Base-by-base conservation (phyloP, 1,140 invertebrate genomes). In the Euschistus heros region DNA sequence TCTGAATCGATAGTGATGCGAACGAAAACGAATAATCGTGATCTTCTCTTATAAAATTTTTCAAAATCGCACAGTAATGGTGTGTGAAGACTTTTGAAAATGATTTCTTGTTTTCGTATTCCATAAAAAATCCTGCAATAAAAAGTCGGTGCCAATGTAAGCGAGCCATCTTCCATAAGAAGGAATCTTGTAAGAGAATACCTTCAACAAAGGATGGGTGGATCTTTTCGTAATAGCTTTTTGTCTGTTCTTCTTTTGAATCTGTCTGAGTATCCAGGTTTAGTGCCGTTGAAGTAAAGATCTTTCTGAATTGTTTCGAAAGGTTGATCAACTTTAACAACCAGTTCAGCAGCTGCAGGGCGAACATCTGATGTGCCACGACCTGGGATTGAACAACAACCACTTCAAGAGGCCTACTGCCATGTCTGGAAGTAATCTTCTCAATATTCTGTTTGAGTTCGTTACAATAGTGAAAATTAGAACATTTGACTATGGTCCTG, bases 1-100 rank as follows among this genome's bases (percentile, higher is more conserved):
- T 78, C 77, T 97, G 97, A 37, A 99, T 94, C 8, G 93, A 91
- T 24, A 98, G 79, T 2, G 91, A 94, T 6, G 92, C 90, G 17
- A 98, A 87, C 0, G 92, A 97, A 73, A 92, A 93, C 14, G 90
- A 87, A 77, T 97, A 94, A 76, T 98, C 96, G 73, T 98, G 96
- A 80, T 99, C 96, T 75, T 99, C 97, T 57, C 85, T 81, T 66
- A 97, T 94, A 74, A 94, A 98, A 74, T 96, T 94, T 73, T 93
- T 87, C 77, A 98, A 88, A 61, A 98, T 83, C 17, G 80, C 72
- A 65, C 85, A 86, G 73, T 95, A 99, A 73, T 88, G 85, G 66
- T 82, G 84, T 0, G 89, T 92, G 72, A 94, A 94, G 15, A 89
- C 77, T 70, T 85, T 84, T 0, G 94, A 90, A 74, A 97, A 85